Percentiles rank a stretch among this genome's conserved stretches.
Conservation (phyloP, 2,113 vertebrate genomes). For the Campylomormyrus tamandua region DNA sequence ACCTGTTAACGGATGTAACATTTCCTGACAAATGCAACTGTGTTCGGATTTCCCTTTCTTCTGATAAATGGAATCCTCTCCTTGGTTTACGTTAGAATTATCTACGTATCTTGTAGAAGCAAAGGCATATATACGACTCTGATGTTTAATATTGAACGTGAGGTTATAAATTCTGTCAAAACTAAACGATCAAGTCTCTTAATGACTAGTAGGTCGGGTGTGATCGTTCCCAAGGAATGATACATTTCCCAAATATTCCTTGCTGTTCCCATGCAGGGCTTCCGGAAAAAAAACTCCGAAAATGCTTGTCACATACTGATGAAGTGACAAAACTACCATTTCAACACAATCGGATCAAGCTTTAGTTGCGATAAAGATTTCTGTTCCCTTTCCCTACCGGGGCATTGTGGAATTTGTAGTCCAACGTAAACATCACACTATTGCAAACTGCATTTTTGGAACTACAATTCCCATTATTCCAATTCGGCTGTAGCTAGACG, state of each 20-base stretch:
- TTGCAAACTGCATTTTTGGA: not conserved
- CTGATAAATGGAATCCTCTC: not conserved
- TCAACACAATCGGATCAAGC: too few relatives aligned
- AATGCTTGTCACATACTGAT: not conserved
- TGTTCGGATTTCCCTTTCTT: not conserved
- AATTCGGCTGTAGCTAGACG: constrained; percentile 39
- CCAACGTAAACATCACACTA: not conserved
- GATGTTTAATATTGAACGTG: not conserved
- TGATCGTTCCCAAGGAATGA: not conserved
- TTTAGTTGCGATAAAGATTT: not conserved
- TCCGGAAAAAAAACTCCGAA: not conserved
- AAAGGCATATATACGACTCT: not conserved
- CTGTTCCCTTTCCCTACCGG: not conserved
- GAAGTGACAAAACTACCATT: not conserved
- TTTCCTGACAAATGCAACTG: not conserved
- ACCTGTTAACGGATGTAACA: not conserved
- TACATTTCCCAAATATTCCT: not conserved
- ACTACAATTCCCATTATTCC: constrained; percentile 57
- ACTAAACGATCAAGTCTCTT: not conserved
- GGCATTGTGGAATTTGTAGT: constrained; percentile 53
- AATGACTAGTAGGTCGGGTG: not conserved
- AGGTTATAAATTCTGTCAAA: not conserved
- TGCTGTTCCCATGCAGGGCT: not conserved
- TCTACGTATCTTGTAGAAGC: not conserved
- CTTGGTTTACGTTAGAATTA: not conserved